Base-by-base conservation (phyloP, 2,113 vertebrate species). In the Dendropsophus ebraccatus region DNA sequence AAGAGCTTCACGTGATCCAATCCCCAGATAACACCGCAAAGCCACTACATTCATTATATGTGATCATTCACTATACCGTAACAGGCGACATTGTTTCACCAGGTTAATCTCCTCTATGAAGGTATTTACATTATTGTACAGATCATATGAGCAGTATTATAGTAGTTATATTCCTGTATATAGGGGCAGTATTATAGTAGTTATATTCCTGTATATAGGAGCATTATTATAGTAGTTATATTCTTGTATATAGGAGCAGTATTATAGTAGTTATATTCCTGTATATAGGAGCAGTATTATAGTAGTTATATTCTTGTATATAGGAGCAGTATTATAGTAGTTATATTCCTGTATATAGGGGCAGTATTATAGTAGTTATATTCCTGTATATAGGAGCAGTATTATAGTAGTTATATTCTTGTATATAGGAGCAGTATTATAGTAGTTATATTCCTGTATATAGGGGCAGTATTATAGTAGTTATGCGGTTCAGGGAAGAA, bases 331-430 rank as follows among this genome's bases (percentile, higher is more conserved):
- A 30, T 30, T 65, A 65, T 65, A 65, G 41, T 30, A 32, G 62
- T 60, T 41, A 60, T 60, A 60, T 60, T 60, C 58, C 25, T 60
- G 58, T 60, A 60, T 23, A 60, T 25, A 60, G n/a, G 58, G 12
- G 58, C n/a, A 60, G 58, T 60, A 60, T 60, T 60, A 60, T 60
- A 60, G 58, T 60, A 60, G 58, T 60, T 60, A 60, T 60, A 60
- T 25, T 60, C 23, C 12, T 60, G 58, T 62, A 62, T 23, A 62
- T 62, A 62, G 58, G 58, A 28, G 58, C n/a, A 62, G 58, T 62
- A 62, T 62, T 62, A 62, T 62, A 62, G 23, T 62, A 62, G n/a
- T 62, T 62, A 62, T 62, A 62, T 62, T 62, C 58, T 62, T 62
- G 58, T 62, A 62, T 23, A 62, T 25, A 62, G 58, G n/a, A 28